A percentile compares a stretch with the other conserved stretches of the same genome.
phyloP scores from a whole-genome alignment of 2,113 vertebrate genomes.

The Xenopus borealis region DNA sequence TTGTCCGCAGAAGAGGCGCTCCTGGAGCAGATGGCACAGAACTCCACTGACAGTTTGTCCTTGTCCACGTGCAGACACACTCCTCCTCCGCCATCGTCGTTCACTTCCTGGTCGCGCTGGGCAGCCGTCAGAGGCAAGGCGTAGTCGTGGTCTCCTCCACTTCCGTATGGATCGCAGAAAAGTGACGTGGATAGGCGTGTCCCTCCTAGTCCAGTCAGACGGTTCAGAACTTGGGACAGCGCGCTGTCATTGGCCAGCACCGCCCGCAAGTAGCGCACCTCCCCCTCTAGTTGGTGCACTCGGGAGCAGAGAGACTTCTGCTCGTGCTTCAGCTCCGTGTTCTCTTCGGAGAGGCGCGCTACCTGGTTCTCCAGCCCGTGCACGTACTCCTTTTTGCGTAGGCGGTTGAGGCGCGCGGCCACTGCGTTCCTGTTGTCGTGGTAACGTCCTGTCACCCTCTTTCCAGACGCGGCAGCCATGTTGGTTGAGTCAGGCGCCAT shows the following conservation, averaged over 20 bases:
- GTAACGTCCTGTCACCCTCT: conserved; percentile 17
- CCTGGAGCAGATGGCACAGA: conserved; percentile 91
- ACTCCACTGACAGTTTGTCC: conserved; percentile 95
- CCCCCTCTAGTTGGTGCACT: conserved; percentile 87
- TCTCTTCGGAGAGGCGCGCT: conserved; percentile 77
- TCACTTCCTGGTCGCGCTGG: conserved; percentile 64
- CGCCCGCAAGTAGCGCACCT: conserved; percentile 89
- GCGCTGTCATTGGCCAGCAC: conserved; percentile 95
- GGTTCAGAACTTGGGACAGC: conserved; percentile 85
- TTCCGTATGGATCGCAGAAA: conserved; percentile 74
- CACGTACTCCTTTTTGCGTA: conserved; percentile 92
- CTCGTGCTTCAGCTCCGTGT: conserved; percentile 78
- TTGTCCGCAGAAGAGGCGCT: conserved; percentile 81
- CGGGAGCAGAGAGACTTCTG: conserved; percentile 79
- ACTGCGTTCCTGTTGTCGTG: conserved; percentile 64
- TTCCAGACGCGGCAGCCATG: conserved; percentile 2
- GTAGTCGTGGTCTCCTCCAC: conserved; percentile 77
- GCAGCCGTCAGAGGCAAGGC: conserved; percentile 72
- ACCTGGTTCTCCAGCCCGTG: conserved; percentile 81
- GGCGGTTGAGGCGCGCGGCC: conserved; percentile 85
- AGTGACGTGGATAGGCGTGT: conserved; percentile 92
- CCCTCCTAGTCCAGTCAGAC: conserved; percentile 86
- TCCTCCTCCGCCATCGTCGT: conserved; percentile 62
- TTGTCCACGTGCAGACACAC: conserved; percentile 95
- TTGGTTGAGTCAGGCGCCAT: conserved; percentile 43